These are phyloP conservation scores for Sipha maydis DNA, from an alignment of 2,888 invertebrate species.

Conservation along the genomic window DNA sequence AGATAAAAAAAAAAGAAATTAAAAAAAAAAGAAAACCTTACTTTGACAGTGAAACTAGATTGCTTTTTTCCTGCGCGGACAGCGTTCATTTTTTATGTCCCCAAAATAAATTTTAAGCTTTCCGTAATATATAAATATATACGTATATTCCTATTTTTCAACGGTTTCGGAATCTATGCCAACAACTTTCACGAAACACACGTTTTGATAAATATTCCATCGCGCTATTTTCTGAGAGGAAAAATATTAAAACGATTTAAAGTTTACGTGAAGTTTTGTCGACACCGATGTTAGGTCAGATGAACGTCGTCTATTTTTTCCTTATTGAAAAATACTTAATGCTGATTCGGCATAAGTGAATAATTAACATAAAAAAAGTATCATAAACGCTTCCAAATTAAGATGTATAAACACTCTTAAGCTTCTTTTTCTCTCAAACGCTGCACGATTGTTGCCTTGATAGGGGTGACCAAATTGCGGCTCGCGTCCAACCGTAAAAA, in stretches of 20 bases:
- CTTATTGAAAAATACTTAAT: no score
- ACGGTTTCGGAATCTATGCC: not conserved
- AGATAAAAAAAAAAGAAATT: not conserved
- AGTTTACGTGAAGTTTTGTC: not conserved
- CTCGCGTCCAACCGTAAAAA: no score
- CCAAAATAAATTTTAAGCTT: slow-evolving; percentile 31
- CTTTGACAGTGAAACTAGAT: slow-evolving; percentile 29
- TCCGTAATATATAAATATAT: not conserved
- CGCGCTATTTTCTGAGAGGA: not conserved
- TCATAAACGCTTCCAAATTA: not conserved
- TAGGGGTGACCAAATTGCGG: no score
- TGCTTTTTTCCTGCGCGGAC: slow-evolving; percentile 13
- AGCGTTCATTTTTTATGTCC: slow-evolving; percentile 27
- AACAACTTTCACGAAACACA: not conserved
- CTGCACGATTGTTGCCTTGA: no score
- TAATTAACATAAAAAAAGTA: not conserved
- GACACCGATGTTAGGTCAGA: not conserved
- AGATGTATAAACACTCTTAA: no score
- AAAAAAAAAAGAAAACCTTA: not conserved
- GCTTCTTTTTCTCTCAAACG: no score
- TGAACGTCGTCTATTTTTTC: no score
- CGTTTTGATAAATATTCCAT: not conserved
- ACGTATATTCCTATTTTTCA: not conserved
- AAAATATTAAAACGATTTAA: not conserved
- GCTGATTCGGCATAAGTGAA: not conserved